phyloP scores from a whole-genome alignment of 1,140 invertebrate genomes.

The Grapholita molesta region DNA sequence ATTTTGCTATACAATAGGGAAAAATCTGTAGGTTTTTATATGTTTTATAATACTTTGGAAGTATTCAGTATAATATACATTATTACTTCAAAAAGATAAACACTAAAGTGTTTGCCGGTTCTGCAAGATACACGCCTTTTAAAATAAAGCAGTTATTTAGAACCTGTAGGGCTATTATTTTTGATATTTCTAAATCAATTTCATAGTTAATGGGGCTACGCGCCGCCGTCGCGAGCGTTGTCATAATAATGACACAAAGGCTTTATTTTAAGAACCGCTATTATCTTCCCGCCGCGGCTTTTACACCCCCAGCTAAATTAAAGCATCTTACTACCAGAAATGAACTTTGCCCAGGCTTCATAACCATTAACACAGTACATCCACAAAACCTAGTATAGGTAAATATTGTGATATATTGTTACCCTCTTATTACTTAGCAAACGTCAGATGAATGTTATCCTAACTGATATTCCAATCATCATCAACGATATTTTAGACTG shows the following conservation, averaged over 20 bases:
- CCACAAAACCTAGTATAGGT: background rate
- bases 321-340: conserved; percentile 38
- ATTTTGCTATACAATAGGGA: no score
- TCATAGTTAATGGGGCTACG: conserved; percentile 6
- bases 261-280: conserved; percentile 53
- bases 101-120: no score
- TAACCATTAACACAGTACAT: background rate
- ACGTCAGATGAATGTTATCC: no score
- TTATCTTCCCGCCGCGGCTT: conserved; percentile 47
- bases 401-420: background rate
- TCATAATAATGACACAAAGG: conserved; percentile 52
- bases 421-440: no score
- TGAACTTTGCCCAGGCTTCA: conserved; percentile 20
- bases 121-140: background rate
- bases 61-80: no score
- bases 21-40: no score
- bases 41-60: no score
- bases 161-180: background rate
- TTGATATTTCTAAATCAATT: conserved; percentile 12
- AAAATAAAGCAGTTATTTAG: background rate
- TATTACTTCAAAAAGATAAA: no score
- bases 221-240: conserved; percentile 16
- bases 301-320: conserved; percentile 42
- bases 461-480: no score
- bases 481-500: no score